These are phyloP conservation scores for Eucriotettix oculatus DNA, from an alignment of 2,888 invertebrate species.

Conservation along the genomic window DNA sequence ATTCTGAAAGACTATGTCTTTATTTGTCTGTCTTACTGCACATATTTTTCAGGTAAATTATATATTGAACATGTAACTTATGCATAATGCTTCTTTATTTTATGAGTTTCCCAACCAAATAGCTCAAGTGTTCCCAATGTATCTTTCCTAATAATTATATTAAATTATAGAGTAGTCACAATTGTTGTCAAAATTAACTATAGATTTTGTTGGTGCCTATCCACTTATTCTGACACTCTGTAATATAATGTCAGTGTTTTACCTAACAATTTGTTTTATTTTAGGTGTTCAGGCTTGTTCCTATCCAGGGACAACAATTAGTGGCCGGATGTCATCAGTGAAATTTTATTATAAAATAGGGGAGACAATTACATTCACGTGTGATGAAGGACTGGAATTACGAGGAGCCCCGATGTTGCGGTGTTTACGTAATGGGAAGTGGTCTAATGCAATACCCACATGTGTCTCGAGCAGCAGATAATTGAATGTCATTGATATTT, in stretches of 20 bases:
- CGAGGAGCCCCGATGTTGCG: constrained; percentile 62
- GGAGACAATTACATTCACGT: constrained; percentile 69
- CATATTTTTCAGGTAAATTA: too few species aligned
- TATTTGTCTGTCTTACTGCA: too few species aligned
- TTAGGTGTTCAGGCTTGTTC: constrained; percentile 65
- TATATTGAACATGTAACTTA: too few species aligned
- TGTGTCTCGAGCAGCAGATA: constrained; percentile 27
- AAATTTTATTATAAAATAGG: constrained; percentile 80
- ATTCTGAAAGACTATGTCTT: too few species aligned
- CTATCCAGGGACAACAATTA: constrained; percentile 73
- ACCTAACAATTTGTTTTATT: constrained; percentile 6
- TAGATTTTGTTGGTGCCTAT: not conserved
- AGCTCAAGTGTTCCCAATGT: too few species aligned
- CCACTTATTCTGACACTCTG: not conserved
- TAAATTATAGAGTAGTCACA: too few species aligned
- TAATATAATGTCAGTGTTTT: not conserved
- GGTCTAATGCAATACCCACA: constrained; percentile 71
- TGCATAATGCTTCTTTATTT: too few species aligned
- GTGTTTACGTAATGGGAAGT: constrained; percentile 67
- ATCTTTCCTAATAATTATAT: too few species aligned
- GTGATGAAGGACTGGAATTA: constrained; percentile 57
- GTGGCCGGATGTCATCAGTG: constrained; percentile 69
- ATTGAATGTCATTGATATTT: too few species aligned
- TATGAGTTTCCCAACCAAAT: too few species aligned
- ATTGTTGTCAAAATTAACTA: too few species aligned